phyloP scores from a whole-genome alignment of 2,113 vertebrate species.

The Gallinago paraguaiae region DNA sequence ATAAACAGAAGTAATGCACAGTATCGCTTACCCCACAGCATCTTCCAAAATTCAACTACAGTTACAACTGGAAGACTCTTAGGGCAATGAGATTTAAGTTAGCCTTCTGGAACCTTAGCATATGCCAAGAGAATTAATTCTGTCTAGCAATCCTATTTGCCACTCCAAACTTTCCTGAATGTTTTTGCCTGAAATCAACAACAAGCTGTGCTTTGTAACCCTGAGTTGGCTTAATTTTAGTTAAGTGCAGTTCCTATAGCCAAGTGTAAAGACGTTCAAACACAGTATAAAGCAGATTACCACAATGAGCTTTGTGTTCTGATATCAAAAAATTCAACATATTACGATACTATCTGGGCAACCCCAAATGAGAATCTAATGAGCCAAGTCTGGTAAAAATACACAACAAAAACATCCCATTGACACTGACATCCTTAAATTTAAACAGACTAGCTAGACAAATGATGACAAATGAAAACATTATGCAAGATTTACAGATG shows the following conservation, averaged over 20 bases:
- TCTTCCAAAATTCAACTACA: background rate
- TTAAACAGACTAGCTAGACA: background rate
- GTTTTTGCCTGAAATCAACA: background rate
- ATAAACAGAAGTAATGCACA: background rate
- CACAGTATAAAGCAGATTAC: background rate
- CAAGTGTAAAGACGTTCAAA: background rate
- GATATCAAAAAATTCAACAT: background rate
- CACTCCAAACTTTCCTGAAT: background rate
- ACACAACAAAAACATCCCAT: background rate
- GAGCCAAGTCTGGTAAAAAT: background rate
- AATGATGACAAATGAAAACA: background rate
- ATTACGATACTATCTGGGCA: background rate
- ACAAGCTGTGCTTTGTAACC: background rate
- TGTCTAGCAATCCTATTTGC: background rate
- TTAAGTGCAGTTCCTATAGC: background rate
- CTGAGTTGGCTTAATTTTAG: background rate
- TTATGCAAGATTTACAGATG: background rate
- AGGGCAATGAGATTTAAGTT: background rate
- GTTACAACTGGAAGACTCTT: background rate
- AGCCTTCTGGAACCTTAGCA: background rate
- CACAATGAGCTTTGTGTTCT: background rate
- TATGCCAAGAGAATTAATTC: background rate
- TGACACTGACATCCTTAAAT: background rate
- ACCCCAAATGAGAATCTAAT: background rate
- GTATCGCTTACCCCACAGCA: rapidly evolving